A percentile compares a stretch with the other conserved stretches of the same genome.
Evolutionary conservation across 2,797 vertebrate species (phyloP).

Genomic region (Poecilia gillii): DNA sequence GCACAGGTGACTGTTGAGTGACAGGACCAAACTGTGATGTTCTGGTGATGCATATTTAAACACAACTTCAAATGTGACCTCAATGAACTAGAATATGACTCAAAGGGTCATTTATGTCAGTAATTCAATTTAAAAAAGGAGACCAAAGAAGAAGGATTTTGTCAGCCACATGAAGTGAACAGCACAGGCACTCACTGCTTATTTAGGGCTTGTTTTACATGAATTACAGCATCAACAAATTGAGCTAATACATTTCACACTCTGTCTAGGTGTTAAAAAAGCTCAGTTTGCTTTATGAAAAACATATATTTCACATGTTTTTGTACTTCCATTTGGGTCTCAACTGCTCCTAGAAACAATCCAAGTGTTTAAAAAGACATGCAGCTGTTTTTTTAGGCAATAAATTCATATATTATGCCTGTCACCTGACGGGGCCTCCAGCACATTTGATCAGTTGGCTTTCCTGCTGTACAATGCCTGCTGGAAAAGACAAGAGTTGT

Average conservation of each 20-base stretch:
- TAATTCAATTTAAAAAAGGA: neutral
- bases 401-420: too few relatives aligned
- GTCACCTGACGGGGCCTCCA: too few relatives aligned
- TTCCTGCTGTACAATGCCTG: too few relatives aligned
- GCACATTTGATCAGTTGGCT: too few relatives aligned
- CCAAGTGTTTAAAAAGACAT: too few relatives aligned
- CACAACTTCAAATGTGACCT: neutral
- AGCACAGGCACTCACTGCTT: neutral
- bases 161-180: neutral
- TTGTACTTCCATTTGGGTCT: too few relatives aligned
- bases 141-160: neutral
- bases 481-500: too few relatives aligned
- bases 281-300: neutral
- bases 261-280: neutral
- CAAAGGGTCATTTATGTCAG: neutral
- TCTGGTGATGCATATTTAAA: neutral
- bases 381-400: too few relatives aligned
- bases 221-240: neutral
- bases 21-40: constrained; percentile 4
- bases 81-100: neutral
- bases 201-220: neutral
- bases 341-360: too few relatives aligned
- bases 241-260: neutral
- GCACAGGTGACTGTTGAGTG: constrained; percentile 2
- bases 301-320: too few relatives aligned